Evolutionary conservation across 2,888 invertebrate genomes (phyloP).

Genomic region (Tipula vernalis): DNA sequence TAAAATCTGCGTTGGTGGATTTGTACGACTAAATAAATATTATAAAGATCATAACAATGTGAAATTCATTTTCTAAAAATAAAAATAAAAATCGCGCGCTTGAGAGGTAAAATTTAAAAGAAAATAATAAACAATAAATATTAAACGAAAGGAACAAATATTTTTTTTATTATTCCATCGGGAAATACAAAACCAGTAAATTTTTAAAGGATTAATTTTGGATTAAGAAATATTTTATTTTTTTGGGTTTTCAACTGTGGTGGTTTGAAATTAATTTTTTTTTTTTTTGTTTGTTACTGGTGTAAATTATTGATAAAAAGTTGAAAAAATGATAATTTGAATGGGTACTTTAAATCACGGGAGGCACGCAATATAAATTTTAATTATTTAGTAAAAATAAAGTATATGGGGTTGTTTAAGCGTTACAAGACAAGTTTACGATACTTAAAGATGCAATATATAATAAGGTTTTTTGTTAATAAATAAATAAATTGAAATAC

Average conservation of each 20-base stretch:
- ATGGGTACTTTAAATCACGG: background rate
- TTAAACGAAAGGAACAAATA: background rate
- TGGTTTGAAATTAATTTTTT: background rate
- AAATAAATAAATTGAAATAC: too few species aligned
- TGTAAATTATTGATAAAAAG: background rate
- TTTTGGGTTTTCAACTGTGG: background rate
- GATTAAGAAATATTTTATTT: background rate
- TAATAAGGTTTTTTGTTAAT: too few species aligned
- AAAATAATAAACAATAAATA: background rate
- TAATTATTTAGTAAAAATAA: background rate
- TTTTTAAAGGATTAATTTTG: background rate
- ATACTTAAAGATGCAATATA: too few species aligned
- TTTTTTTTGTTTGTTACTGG: background rate
- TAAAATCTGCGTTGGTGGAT: background rate
- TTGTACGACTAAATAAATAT: background rate
- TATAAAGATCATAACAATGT: background rate
- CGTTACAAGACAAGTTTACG: too few species aligned
- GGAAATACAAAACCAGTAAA: background rate
- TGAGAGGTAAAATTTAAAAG: background rate
- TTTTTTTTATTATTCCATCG: background rate
- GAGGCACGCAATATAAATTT: background rate
- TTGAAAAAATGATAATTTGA: background rate
- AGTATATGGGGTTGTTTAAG: too few species aligned
- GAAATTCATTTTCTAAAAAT: background rate
- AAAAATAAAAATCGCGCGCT: background rate